phyloP scores from a whole-genome alignment of 2,888 invertebrate species.

The Limnephilus lunatus region DNA sequence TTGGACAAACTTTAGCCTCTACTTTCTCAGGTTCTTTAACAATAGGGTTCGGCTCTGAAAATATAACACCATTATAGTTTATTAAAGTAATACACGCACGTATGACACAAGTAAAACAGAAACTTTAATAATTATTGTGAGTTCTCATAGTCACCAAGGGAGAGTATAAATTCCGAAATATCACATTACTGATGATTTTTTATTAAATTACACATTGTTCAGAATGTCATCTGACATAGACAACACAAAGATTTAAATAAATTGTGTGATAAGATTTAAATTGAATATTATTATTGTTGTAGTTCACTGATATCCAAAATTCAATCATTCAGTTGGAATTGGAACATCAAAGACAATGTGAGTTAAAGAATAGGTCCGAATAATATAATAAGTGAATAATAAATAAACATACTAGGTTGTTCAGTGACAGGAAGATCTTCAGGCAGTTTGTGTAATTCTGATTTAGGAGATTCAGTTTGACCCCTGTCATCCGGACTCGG shows the following conservation, averaged over 20 bases:
- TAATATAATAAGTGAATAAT: not conserved
- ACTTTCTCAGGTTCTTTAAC: not conserved
- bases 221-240: not conserved
- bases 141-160: not conserved
- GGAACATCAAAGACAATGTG: not conserved
- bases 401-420: not conserved
- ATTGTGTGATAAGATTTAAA: not conserved
- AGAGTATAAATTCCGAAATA: not conserved
- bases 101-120: not conserved
- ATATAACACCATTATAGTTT: not conserved
- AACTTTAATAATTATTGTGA: not conserved
- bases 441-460: not conserved
- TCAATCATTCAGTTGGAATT: not conserved
- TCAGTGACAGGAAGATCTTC: not conserved
- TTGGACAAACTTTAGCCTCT: not conserved
- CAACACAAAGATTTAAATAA: not conserved
- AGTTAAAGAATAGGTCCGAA: not conserved
- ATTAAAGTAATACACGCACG: not conserved
- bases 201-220: not conserved
- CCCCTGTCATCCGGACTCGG: not conserved
- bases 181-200: not conserved
- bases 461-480: not conserved
- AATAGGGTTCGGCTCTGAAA: slow-evolving; percentile 2
- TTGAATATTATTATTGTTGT: not conserved
- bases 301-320: not conserved